Percentiles rank a stretch among this genome's conserved stretches.
These are phyloP conservation scores for Apis laboriosa DNA, from an alignment of 1,140 invertebrate species.

Conservation along the genomic window DNA sequence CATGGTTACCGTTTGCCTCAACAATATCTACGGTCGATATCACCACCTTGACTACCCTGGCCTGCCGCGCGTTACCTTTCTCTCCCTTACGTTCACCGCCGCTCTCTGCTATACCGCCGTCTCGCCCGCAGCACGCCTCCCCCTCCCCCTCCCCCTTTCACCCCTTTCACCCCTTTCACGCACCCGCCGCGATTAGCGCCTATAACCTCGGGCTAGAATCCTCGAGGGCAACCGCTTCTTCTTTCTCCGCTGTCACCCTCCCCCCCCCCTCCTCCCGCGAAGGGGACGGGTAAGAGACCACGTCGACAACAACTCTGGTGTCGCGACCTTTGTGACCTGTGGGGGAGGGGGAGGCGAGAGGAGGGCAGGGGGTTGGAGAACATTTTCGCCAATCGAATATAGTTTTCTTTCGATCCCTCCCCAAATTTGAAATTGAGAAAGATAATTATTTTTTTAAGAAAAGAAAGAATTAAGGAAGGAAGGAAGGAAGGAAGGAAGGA, in stretches of 20 bases:
- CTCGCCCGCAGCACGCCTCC: too few species aligned
- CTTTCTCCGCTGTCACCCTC: conserved; percentile 25
- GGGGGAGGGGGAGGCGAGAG: too few species aligned
- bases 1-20: conserved; percentile 79
- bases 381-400: too few species aligned
- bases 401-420: too few species aligned
- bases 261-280: too few species aligned
- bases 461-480: too few species aligned
- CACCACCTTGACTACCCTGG: conserved; percentile 57
- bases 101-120: neutral
- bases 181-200: conserved; percentile 58
- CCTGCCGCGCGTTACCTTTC: conserved; percentile 29
- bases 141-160: too few species aligned
- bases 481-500: too few species aligned
- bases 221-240: conserved; percentile 60
- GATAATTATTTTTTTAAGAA: too few species aligned
- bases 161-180: conserved; percentile 5
- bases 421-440: too few species aligned
- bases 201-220: conserved; percentile 51
- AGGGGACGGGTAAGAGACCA: too few species aligned
- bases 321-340: neutral
- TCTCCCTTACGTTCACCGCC: conserved; percentile 19
- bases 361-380: too few species aligned
- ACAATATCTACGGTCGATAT: conserved; percentile 79
- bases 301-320: neutral